These are phyloP conservation scores for Caenorhabditis macrosperma DNA, from an alignment of 2,888 invertebrate species.

Conservation along the genomic window DNA sequence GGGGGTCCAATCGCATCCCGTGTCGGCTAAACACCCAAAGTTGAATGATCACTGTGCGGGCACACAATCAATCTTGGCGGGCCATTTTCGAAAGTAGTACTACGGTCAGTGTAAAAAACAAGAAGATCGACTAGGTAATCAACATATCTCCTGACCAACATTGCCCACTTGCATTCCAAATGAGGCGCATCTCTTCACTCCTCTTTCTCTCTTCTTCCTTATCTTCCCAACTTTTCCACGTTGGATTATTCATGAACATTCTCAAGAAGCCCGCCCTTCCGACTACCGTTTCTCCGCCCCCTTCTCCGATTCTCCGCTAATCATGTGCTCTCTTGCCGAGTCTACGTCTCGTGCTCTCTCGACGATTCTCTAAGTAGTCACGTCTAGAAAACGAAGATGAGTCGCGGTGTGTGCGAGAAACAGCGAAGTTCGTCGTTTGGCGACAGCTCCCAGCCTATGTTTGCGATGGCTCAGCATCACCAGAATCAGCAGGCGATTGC, in stretches of 20 bases:
- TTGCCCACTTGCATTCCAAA: slow-evolving; percentile 6
- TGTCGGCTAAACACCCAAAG: neutral
- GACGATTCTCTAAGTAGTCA: slow-evolving; percentile 28
- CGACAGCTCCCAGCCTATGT: slow-evolving; percentile 53
- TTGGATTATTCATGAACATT: slow-evolving; percentile 29
- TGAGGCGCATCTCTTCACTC: neutral
- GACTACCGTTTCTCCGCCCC: slow-evolving; percentile 25
- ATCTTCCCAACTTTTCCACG: neutral
- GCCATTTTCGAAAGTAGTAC: neutral
- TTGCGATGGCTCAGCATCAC: slow-evolving; percentile 49
- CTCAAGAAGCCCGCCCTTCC: neutral
- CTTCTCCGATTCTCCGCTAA: neutral
- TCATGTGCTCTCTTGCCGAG: neutral
- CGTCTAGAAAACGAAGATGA: slow-evolving; percentile 28
- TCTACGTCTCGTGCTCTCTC: slow-evolving; percentile 14
- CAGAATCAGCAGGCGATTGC: slow-evolving; percentile 38
- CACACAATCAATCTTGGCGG: slow-evolving; percentile 19
- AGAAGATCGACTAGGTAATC: slow-evolving; percentile 10
- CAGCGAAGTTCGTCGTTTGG: slow-evolving; percentile 61
- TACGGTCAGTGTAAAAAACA: neutral
- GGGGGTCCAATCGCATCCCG: neutral
- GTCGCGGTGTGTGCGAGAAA: slow-evolving; percentile 50
- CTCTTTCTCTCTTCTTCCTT: no score
- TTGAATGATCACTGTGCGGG: slow-evolving; percentile 37
- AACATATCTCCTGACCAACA: neutral